These are phyloP conservation scores for Scaptomyza pallida DNA, from an alignment of 1,140 invertebrate genomes.

Conservation along the genomic window DNA sequence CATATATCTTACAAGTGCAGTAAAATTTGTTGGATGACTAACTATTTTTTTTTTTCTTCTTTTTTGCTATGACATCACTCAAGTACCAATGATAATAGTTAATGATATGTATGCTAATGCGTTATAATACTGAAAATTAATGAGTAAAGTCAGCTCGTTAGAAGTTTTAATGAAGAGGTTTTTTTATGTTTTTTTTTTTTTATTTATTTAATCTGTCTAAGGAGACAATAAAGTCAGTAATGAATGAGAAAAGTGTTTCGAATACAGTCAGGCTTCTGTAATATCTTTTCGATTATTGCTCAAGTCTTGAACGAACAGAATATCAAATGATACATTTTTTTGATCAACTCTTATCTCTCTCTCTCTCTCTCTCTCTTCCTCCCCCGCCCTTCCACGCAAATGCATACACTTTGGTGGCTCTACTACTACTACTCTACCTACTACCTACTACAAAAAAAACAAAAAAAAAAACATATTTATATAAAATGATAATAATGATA, in stretches of 20 bases:
- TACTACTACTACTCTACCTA: constrained; percentile 74
- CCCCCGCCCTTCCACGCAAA: constrained; percentile 65
- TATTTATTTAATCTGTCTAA: no score
- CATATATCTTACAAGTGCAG: neutral
- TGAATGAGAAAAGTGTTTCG: no score
- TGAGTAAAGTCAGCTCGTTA: neutral
- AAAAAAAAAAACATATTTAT: constrained; percentile 20
- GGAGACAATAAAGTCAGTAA: no score
- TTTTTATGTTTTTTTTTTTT: no score
- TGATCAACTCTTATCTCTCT: constrained; percentile 78
- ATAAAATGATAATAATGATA: constrained; percentile 47
- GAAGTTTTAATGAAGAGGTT: no score
- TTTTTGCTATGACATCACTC: neutral
- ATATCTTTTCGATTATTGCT: constrained; percentile 21
- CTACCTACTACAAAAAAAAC: constrained; percentile 68
- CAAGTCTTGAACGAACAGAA: constrained; percentile 15
- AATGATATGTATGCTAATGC: neutral
- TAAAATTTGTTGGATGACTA: neutral
- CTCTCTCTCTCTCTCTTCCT: constrained; percentile 73
- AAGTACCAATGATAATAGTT: no score
- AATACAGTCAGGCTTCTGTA: no score
- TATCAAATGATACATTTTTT: constrained; percentile 72
- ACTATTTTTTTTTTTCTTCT: neutral
- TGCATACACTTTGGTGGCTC: constrained; percentile 80
- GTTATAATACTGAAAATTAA: neutral